Evolutionary conservation across 2,888 invertebrate species (phyloP), one percentile per base, ranked within the genome.

Genomic region (Campaea margaritaria): DNA sequence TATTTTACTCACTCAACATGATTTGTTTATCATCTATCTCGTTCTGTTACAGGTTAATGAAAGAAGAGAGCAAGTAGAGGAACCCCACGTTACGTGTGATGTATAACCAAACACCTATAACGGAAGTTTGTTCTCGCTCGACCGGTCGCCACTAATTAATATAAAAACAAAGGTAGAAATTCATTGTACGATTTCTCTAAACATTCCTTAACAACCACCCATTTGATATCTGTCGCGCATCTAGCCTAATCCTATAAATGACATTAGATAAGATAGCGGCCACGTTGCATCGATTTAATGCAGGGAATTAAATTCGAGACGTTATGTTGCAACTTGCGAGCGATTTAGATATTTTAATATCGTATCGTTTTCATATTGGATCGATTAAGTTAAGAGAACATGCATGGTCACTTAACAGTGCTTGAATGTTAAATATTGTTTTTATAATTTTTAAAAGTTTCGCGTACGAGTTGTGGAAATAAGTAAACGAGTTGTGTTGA

Each of bases 171-270:
- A 90, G 89, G 82, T 82, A 81, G 81, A 85, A 83, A 86, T 79
- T 84, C 86, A 86, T 83, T 87, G 87, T 85, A 86, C 77, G 85
- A 89, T 89, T 87, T 89, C 88, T 89, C 85, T 77, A 73, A 76
- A 83, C 62, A 65, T 68, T 64, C 88, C 87, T 58, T 45, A 79
- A 69, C 82, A 84, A 79, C 86, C 85, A 84, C 82, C 86, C 83
- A 86, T 86, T 75, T 77, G 81, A 76, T 89, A 88, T 91, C 89
- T 85, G 84, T 80, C 86, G 75, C 86, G 75, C 86, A 91, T 91
- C 90, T 89, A 82, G 81, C 81, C 80, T 91, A 89, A 91, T 90
- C 89, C 86, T 81, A 90, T 89, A 90, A 90, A 91, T 86, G 90
- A 91, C 90, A 89, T 89, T 85, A 79, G 87, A 89, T 91, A 86